These are phyloP conservation scores for Emberiza fucata DNA, from an alignment of 2,113 vertebrate genomes.

Conservation along the genomic window DNA sequence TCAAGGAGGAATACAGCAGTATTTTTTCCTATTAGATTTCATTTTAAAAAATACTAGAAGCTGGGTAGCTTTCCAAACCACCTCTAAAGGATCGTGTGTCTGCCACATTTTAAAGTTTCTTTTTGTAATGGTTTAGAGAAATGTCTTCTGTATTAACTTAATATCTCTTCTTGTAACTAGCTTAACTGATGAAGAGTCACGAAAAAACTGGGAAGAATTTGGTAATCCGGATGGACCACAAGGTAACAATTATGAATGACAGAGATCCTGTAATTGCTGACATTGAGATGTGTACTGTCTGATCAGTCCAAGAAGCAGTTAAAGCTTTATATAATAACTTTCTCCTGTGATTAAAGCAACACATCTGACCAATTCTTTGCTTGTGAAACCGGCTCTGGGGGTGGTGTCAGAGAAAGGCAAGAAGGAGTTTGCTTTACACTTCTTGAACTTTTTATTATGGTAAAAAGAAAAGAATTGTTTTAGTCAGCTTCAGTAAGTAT, in stretches of 20 bases:
- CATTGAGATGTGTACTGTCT: background rate
- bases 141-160: background rate
- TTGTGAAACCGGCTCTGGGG: background rate
- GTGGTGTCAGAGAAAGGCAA: background rate
- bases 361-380: background rate
- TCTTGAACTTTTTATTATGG: background rate
- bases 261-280: background rate
- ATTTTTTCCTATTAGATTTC: background rate
- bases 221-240: constrained; percentile 97
- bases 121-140: background rate
- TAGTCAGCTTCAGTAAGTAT: background rate
- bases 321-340: background rate
- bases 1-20: background rate
- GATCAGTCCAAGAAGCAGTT: background rate
- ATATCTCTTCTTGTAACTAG: constrained; percentile 67
- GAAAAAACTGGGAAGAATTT: constrained; percentile 89
- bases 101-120: background rate
- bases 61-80: background rate
- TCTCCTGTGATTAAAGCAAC: background rate
- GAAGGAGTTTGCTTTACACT: background rate
- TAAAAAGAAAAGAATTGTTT: background rate
- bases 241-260: constrained; percentile 70
- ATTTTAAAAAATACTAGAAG: background rate
- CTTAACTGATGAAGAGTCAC: constrained; percentile 93
- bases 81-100: background rate